Conservation (phyloP, 2,113 vertebrate genomes). For the Chaetodon auriga region DNA sequence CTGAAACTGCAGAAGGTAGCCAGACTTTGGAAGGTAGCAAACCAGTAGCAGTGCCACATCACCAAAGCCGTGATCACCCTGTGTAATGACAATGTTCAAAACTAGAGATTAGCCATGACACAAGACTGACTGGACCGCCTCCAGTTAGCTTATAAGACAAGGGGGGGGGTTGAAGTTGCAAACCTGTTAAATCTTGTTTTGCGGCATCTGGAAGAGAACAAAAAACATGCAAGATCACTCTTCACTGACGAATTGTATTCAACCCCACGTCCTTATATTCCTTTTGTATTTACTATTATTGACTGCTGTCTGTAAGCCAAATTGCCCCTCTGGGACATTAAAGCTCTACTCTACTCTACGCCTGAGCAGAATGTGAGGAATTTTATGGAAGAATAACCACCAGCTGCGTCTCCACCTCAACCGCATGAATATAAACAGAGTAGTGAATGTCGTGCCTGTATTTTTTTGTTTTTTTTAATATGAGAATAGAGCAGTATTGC, state of each 20-base stretch:
- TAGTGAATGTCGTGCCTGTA: not conserved
- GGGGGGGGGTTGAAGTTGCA: no score
- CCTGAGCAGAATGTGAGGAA: slow-evolving; percentile 43
- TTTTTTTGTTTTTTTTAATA: slow-evolving; percentile 3
- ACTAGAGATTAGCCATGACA: not conserved
- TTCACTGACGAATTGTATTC: not conserved
- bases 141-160: not conserved
- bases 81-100: not conserved
- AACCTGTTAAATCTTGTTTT: not conserved
- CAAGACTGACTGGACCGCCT: not conserved
- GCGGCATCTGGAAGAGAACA: not conserved
- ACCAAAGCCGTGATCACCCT: not conserved
- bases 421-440: slow-evolving; percentile 14
- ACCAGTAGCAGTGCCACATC: not conserved
- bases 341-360: not conserved
- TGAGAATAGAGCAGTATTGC: not conserved
- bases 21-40: not conserved
- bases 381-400: slow-evolving; percentile 53
- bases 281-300: slow-evolving; percentile 3
- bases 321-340: not conserved
- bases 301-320: not conserved
- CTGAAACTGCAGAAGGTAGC: not conserved
- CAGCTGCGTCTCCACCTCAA: slow-evolving; percentile 53
- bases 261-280: not conserved
- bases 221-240: not conserved